Base-by-base conservation (phyloP, 2,888 invertebrate genomes). In the Oxytorus armatus region DNA sequence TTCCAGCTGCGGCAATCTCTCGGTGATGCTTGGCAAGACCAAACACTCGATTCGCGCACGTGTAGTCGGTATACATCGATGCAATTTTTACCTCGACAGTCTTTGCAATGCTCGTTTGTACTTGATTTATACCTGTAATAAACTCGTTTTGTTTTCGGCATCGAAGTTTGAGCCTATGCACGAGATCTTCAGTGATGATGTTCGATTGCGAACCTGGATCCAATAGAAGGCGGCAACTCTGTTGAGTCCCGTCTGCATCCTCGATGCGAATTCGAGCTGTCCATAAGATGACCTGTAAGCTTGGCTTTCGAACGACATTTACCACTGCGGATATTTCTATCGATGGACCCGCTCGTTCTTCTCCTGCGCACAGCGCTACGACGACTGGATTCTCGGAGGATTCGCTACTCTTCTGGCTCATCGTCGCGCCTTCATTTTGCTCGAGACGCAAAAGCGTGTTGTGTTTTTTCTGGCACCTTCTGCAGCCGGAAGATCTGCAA, bases 151-250 rank as follows among this genome's bases (percentile, higher is more conserved):
- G 39, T 55, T 59, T 77, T 7, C 39, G 23, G 57, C 70, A 61
- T 14, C 18, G 51, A 1, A 83, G 51, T 14, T 79, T 79, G 39
- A 81, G 70, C 33, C 47, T 79, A 36, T 63, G 59, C 3, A 69
- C 79, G 3, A 83, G 42, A 1, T 55, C 68, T 68, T 77, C 55
- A 0, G 77, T 83, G 11, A 83, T 83, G 3, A 83, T 55, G 42
- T 85, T 82, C 29, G 81, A 70, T 47, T 83, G 83, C 11, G 82
- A 83, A 3, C 82, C 81, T 10, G 76, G 70, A 66, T 83, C 82
- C 5, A 83, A 49, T 3, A 83, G 59, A 10, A 72, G 75, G 16
- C 82, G 70, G 44, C 79, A 79, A 29, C 11, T 36, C 3, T 77
- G 65, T 16, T 44, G 59, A 51, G 69, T 55, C 8, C 80, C 80